Percentiles rank a stretch among this genome's conserved stretches.
Evolutionary conservation across 2,888 invertebrate species (phyloP).

Genomic region (Rapana venosa): DNA sequence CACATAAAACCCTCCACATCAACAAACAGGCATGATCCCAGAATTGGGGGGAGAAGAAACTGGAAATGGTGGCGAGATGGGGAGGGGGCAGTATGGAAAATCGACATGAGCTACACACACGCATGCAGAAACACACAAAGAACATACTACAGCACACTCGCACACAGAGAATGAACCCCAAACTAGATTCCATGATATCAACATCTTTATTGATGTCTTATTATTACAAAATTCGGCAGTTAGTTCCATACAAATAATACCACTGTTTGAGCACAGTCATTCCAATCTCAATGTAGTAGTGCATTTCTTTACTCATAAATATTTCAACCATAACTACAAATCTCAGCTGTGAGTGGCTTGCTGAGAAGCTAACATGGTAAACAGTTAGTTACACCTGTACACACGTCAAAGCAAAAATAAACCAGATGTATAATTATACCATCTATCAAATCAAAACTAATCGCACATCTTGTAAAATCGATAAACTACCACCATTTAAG

Average conservation of each 20-base stretch:
- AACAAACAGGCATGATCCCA: no score
- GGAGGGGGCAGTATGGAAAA: no score
- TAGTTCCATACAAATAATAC: background rate
- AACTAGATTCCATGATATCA: background rate
- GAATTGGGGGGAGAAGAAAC: no score
- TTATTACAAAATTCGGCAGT: constrained; percentile 5
- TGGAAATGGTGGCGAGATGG: no score
- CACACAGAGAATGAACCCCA: no score
- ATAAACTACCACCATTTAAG: background rate
- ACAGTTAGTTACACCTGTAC: background rate
- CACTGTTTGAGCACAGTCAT: background rate
- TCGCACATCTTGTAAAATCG: background rate
- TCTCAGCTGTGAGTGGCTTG: background rate
- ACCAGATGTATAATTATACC: background rate
- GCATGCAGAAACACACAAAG: no score
- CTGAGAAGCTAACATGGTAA: background rate
- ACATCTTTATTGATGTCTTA: constrained; percentile 19
- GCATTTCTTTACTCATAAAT: background rate
- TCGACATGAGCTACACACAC: no score
- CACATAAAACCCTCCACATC: no score
- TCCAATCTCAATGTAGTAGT: background rate
- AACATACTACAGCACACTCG: no score
- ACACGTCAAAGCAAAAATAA: background rate
- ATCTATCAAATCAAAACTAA: background rate
- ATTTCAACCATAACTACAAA: background rate